Base-by-base conservation (phyloP, 2,797 vertebrate species). In the Limosa lapponica region DNA sequence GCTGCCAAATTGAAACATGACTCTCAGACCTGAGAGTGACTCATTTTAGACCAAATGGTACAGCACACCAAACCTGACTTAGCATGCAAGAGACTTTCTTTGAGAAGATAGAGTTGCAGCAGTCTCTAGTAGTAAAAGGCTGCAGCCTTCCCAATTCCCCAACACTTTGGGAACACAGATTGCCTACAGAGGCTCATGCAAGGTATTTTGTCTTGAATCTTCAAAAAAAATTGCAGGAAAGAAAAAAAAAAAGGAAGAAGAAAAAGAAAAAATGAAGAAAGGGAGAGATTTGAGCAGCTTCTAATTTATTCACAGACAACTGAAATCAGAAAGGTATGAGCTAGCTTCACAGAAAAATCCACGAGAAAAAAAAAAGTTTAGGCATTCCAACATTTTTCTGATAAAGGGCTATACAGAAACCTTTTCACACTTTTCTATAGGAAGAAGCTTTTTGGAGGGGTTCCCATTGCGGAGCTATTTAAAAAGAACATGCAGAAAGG, bases 1-100 rank as follows among this genome's bases (percentile, higher is more conserved):
- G 82, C 88, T 90, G 91, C 92, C 92, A 93, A 94, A 93, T 8
- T 94, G 95, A 97, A 98, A 97, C 79, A 83, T 54, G 73, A 97
- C 70, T 95, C 95, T 87, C 79, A 41, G 69, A 87, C 72, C 85
- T 92, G 69, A 92, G 69, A 79, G 79, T 87, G 86, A 93, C 82
- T 93, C 67, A 92, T 90, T 96, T 96, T 57, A 93, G 54, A 90
- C 64, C 61, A 91, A 97, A 96, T 55, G 72, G 55, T 71, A 95
- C 15, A 82, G 48, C 55, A 25, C 57, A 94, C 78, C 74, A 90
- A 95, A 95, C 87, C 75, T 92, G 89, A 87, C 58, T 90, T 52
- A 28, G 44, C 51, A 77, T 27, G 28, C 44, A 82, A 57, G 55
- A 92, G 34, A 72, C 78, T 87, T 81, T 85, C 62, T 90, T 52